A percentile compares a stretch with the other conserved stretches of the same genome.
Conservation (phyloP, 2,888 invertebrate genomes). For the Stegophylla sp. region DNA sequence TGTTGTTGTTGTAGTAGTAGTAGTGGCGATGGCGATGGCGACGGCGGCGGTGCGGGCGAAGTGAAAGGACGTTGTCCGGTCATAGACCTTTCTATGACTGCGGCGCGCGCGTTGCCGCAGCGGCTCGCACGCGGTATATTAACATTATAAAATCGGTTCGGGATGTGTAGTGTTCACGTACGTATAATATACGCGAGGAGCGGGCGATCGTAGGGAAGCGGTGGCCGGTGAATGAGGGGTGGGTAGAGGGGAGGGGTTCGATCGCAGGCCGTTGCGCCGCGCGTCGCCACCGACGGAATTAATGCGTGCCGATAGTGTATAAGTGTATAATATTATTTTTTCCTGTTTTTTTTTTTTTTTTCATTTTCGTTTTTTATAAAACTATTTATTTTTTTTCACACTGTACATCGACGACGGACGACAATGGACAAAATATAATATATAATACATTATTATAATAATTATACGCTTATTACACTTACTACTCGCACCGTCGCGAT, state of each 20-base stretch:
- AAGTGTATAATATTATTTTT: too few species aligned
- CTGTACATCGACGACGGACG: too few species aligned
- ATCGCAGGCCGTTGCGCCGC: conserved; percentile 29
- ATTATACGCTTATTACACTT: too few species aligned
- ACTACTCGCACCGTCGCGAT: too few species aligned
- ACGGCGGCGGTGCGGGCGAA: conserved; percentile 6
- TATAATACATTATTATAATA: too few species aligned
- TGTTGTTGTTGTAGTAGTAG: too few species aligned
- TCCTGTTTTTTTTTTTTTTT: not conserved
- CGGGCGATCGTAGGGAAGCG: not conserved
- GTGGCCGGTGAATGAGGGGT: not conserved
- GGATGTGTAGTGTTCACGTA: conserved; percentile 31
- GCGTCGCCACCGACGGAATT: conserved; percentile 19
- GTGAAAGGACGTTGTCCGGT: conserved; percentile 59
- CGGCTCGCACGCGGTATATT: conserved; percentile 14
- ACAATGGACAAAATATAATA: too few species aligned
- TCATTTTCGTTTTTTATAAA: not conserved
- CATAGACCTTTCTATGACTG: conserved; percentile 38
- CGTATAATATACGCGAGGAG: not conserved
- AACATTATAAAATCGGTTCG: conserved; percentile 47
- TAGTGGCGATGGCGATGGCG: too few species aligned
- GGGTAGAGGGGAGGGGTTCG: not conserved
- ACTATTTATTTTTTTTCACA: too few species aligned
- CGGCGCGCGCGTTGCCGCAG: not conserved
- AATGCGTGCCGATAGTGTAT: conserved; percentile 27